Conservation (phyloP, 2,113 vertebrate species). For the Casuarius casuarius region DNA sequence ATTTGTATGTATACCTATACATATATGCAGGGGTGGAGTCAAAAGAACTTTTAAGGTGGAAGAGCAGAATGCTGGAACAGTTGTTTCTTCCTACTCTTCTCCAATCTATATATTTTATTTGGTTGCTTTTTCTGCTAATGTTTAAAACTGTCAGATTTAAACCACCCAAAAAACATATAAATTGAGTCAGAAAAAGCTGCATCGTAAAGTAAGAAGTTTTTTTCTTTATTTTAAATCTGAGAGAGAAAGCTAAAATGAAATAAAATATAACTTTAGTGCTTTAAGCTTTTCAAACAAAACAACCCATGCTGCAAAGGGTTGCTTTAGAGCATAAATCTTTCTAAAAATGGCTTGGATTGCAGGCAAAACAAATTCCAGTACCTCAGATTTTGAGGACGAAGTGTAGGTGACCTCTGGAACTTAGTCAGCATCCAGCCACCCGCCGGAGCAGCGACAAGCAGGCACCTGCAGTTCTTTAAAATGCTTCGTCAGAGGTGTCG, state of each 20-base stretch:
- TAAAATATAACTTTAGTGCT: background rate
- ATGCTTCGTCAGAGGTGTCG: background rate
- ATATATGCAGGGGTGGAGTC: background rate
- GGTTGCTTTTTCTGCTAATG: background rate
- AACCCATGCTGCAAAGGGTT: background rate
- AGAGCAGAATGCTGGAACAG: background rate
- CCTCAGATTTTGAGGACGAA: slow-evolving; percentile 35
- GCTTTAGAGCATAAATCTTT: slow-evolving; percentile 40
- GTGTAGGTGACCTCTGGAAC: slow-evolving; percentile 18
- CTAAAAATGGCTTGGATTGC: slow-evolving; percentile 36
- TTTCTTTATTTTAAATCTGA: background rate
- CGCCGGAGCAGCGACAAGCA: background rate
- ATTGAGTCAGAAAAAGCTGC: background rate
- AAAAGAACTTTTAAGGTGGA: background rate
- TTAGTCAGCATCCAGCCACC: slow-evolving; percentile 45
- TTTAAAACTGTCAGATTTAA: background rate
- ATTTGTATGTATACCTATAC: background rate
- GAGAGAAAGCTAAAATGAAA: background rate
- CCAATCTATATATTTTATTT: background rate
- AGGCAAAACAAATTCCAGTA: slow-evolving; percentile 42
- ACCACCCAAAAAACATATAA: background rate
- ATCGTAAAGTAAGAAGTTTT: background rate
- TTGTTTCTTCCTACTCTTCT: background rate
- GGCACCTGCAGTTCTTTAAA: slow-evolving; percentile 34
- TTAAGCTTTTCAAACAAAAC: slow-evolving; percentile 1